Evolutionary conservation across 2,113 vertebrate genomes (phyloP), one percentile per base, ranked within the genome.

Genomic region (Erythrolamprus reginae): DNA sequence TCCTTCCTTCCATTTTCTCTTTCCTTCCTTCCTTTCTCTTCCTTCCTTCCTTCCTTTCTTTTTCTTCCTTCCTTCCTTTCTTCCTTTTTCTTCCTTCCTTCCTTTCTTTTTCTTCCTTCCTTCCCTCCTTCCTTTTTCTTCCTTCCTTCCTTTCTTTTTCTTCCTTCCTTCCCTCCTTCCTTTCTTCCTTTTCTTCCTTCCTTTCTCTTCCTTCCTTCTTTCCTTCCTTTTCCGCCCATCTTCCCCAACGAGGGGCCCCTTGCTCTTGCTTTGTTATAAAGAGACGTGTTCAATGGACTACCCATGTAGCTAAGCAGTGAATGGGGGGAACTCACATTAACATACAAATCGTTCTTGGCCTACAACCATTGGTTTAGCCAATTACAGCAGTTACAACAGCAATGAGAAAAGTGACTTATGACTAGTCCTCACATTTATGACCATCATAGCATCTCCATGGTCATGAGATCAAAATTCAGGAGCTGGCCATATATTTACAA

Each of bases 121-220:
- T 3, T 10, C 4, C 56, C 1, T 28, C 10, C 55, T 3, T 26
- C 10, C 56, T 1, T 9, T 24, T 21, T 0, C 45, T 45, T 45
- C 5, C 45, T 45, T 45, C 2, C 23, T 21, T 19, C 0, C 21
- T 50, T 9, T 50, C 2, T 52, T 17, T 52, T 10, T 10, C 24
- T 10, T 4, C 4, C 24, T 10, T 1, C 1, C 56, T 10, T 4
- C 0, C 56, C 21, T 5, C 0, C 1, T 21, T 17, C 1, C 52
- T 52, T 17, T 26, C 10, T 28, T 2, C 1, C 51, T 52, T 4
- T 52, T n/a, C 50, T 51, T 3, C 13, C 50, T 51, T 3, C 8
- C 53, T 8, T 7, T n/a, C n/a, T n/a, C n/a, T n/a, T n/a, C n/a
- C n/a, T n/a, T n/a, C n/a, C 24, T 0, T 10, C 3, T 6, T 0